phyloP scores from a whole-genome alignment of 2,113 vertebrate species.

The Narcine bancroftii region DNA sequence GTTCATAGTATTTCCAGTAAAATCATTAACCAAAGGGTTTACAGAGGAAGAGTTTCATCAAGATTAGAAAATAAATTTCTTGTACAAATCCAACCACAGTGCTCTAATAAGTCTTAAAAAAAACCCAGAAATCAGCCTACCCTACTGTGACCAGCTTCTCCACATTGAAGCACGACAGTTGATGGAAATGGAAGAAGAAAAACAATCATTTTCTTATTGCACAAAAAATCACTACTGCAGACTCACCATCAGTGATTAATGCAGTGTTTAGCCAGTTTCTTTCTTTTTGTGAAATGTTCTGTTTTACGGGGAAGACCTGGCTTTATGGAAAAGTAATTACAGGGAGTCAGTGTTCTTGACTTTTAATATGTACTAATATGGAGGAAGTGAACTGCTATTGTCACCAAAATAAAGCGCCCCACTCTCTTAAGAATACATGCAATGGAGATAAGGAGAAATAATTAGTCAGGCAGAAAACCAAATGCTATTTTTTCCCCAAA shows the following conservation, averaged over 20 bases:
- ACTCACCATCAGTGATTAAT: neutral
- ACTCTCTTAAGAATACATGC: neutral
- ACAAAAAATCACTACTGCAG: neutral
- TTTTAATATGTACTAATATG: neutral
- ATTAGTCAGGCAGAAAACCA: neutral
- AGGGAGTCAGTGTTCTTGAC: neutral
- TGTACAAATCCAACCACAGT: constrained; percentile 9
- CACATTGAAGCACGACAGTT: neutral
- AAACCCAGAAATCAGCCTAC: neutral
- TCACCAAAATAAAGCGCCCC: neutral
- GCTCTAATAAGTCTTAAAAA: constrained; percentile 20
- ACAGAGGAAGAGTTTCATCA: constrained; percentile 32
- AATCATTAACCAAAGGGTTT: constrained; percentile 29
- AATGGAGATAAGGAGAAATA: neutral
- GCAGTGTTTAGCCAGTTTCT: neutral
- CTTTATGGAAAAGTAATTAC: neutral
- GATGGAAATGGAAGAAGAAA: constrained; percentile 22
- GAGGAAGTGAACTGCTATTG: neutral
- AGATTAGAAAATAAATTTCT: constrained; percentile 30
- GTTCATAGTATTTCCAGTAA: constrained; percentile 32
- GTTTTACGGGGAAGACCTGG: neutral
- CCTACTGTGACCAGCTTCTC: neutral
- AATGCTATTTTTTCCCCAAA: too few relatives aligned
- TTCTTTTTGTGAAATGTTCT: neutral
- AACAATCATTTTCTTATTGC: neutral